Evolutionary conservation across 2,888 invertebrate genomes (phyloP).

Genomic region (Listrodromus nycthemerus): DNA sequence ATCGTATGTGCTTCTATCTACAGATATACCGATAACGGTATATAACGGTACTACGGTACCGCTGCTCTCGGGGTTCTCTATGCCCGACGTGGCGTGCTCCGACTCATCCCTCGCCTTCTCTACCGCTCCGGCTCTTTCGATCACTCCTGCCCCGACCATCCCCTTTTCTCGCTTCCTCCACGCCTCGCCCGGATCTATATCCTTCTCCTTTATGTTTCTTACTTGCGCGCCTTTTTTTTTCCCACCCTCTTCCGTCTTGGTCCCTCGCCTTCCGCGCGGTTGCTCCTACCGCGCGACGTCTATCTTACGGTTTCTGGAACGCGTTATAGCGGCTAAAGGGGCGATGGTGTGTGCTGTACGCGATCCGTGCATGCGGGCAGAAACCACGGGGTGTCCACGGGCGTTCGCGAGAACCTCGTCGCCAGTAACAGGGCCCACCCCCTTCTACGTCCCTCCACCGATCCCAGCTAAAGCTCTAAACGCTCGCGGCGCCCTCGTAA

Average conservation of each 20-base stretch:
- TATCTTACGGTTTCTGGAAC: conserved; percentile 47
- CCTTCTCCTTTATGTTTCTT: conserved; percentile 42
- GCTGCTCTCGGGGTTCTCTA: conserved; percentile 49
- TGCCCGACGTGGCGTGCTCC: conserved; percentile 65
- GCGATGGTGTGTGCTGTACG: not conserved
- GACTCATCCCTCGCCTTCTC: conserved; percentile 56
- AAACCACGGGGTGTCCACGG: conserved; percentile 16
- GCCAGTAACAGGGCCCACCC: conserved; percentile 70
- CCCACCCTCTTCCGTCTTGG: conserved; percentile 55
- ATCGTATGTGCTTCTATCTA: not conserved
- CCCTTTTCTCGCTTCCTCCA: conserved; percentile 45
- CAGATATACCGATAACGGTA: not conserved
- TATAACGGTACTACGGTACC: conserved; percentile 39
- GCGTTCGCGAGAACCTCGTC: conserved; percentile 15
- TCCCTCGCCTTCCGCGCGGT: conserved; percentile 56
- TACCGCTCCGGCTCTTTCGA: conserved; percentile 52
- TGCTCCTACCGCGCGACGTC: conserved; percentile 50
- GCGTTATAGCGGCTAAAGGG: conserved; percentile 34
- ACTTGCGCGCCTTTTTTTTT: conserved; percentile 50
- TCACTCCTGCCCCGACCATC: conserved; percentile 56
- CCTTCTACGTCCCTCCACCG: too few relatives aligned
- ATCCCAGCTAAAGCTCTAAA: conserved; percentile 78
- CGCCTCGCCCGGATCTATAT: not conserved
- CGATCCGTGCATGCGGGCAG: not conserved
- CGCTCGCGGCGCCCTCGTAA: conserved; percentile 81